These are phyloP conservation scores for Heterohyrax brucei DNA, from an alignment of 2,797 vertebrate genomes.

Conservation along the genomic window DNA sequence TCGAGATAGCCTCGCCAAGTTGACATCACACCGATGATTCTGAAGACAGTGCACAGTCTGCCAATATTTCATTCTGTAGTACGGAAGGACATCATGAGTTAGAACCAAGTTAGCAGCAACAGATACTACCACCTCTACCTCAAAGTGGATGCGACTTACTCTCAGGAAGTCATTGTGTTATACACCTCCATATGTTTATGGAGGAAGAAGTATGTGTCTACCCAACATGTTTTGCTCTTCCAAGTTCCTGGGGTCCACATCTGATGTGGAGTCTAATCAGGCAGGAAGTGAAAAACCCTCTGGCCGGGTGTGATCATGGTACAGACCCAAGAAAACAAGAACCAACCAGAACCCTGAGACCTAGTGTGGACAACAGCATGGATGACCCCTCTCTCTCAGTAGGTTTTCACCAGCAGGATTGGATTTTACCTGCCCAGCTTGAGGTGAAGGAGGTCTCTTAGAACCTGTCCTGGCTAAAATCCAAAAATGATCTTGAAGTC, in stretches of 20 bases:
- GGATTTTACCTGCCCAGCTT: background rate
- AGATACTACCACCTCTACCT: too few relatives aligned
- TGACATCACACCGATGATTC: too few relatives aligned
- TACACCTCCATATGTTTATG: background rate
- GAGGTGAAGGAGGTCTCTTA: background rate
- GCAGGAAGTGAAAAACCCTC: background rate
- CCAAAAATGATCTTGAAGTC: slow-evolving; percentile 21
- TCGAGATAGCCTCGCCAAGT: too few relatives aligned
- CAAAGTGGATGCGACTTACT: background rate
- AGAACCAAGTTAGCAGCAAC: too few relatives aligned
- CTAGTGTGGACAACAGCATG: background rate
- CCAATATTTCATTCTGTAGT: too few relatives aligned
- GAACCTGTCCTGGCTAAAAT: background rate
- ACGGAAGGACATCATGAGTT: too few relatives aligned
- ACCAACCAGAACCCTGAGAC: background rate
- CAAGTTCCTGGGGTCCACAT: background rate
- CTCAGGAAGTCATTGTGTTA: background rate
- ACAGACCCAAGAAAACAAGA: background rate
- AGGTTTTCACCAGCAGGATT: background rate
- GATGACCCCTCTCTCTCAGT: background rate
- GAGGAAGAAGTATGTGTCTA: slow-evolving; percentile 2
- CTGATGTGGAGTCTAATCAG: background rate
- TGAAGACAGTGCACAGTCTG: too few relatives aligned
- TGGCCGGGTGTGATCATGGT: background rate
- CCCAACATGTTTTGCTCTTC: background rate